Evolutionary conservation across 2,888 invertebrate genomes (phyloP), one percentile per base, ranked within the genome.

Genomic region (Pristionchus japonicus): DNA sequence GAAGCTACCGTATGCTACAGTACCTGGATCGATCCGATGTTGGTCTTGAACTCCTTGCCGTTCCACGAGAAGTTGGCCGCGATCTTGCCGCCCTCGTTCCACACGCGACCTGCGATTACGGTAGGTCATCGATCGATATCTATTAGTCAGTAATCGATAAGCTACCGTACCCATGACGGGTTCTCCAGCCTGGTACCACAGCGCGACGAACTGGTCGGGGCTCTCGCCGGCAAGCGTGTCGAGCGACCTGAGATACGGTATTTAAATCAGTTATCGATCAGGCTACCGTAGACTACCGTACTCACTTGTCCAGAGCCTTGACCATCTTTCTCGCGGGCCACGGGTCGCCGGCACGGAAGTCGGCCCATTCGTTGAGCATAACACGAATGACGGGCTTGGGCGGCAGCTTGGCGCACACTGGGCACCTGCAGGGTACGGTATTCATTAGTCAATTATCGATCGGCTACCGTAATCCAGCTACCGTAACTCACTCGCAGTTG

Each of bases 291-390:
- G 9, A 31, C 9, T 43, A 43, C 77, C 40, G 37, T 83, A 61
- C 87, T 40, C 27, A 87, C 90, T 91, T 92, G 90, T 90, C 89
- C 61, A 92, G 88, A 15, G 92, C 92, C 88, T 89, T 89, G 88
- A 91, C 90, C 57, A 89, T 86, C 87, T 90, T 88, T 57, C 90
- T 77, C 15, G 90, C 88, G 31, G 93, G 93, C 91, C 91, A 93
- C 57, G 93, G 89, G 89, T 93, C 93, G 84, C 91, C 91, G 88
- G 91, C 92, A 88, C 93, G 91, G 89, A 93, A 89, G 86, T 93
- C 93, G 89, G 91, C 91, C 93, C 93, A 93, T 91, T 93, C 92
- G 89, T 93, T 93, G 88, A 92, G 91, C 91, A 91, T 92, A 70
- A 93, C 92, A 67, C 90, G 88, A 34, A 89, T 67, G 47, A 80